phyloP scores from a whole-genome alignment of 2,797 vertebrate species.

The Natrix natrix region DNA sequence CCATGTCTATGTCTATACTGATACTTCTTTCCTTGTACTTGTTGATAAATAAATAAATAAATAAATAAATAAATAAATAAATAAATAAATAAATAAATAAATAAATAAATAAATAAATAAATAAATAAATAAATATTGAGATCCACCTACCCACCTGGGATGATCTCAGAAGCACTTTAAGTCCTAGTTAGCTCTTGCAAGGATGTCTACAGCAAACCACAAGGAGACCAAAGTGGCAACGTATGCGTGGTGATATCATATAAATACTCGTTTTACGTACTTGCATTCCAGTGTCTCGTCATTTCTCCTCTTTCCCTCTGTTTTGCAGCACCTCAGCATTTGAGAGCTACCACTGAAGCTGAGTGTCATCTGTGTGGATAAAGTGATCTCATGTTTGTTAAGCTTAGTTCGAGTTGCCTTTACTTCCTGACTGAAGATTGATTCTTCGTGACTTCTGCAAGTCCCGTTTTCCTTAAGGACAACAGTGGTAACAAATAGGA shows the following conservation, averaged over 20 bases:
- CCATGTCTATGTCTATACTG: too few species aligned
- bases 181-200: background rate
- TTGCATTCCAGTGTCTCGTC: background rate
- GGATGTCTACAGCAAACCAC: background rate
- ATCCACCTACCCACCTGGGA: background rate
- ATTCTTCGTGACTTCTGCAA: background rate
- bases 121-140: background rate
- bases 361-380: background rate
- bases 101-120: too few species aligned
- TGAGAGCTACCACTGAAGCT: background rate
- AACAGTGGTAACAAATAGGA: background rate
- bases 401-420: background rate
- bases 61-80: too few species aligned
- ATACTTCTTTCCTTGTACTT: too few species aligned
- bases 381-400: background rate
- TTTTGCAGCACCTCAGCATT: background rate
- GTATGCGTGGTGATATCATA: background rate
- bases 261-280: background rate
- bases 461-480: background rate
- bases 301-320: background rate
- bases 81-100: too few species aligned
- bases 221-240: background rate
- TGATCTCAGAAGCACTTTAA: background rate
- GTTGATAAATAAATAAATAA: too few species aligned
- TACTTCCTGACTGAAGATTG: background rate